Evolutionary conservation across 1,140 invertebrate species (phyloP), one percentile per base, ranked within the genome.

Genomic region (Schlechtendalia chinensis): DNA sequence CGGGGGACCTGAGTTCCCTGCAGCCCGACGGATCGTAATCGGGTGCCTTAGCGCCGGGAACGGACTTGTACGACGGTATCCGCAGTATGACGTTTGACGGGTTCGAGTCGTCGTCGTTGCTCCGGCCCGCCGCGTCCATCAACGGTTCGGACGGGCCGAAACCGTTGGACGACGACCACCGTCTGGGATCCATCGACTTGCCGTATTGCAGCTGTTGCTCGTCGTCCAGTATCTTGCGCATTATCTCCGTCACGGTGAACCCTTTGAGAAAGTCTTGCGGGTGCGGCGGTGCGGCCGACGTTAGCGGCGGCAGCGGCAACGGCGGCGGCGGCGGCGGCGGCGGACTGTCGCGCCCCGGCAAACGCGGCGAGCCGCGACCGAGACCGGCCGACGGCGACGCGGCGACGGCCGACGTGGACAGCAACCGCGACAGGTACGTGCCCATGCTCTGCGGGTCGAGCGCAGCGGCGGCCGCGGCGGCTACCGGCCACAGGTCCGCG

Each of bases 41-140:
- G 85, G 32, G 3, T 56, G 88, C 87, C 77, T 85, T 85, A 65
- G 84, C 85, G 74, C 86, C 86, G 50, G 83, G 82, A 83, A 89
- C 84, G 84, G 93, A 92, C 85, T 93, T 94, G 87, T 93, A 96
- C 90, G 93, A 95, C 89, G 94, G 94, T 92, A 96, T 94, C 88
- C 93, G 94, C 83, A 95, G 89, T 87, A 96, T 95, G 85, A 93
- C 91, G 86, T 88, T 88, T 83, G 88, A 85, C 81, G 88, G 86
- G 16, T 81, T 77, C 16, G 82, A 80, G 11, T 82, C 81, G 19
- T 82, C 63, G 39, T 80, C 53, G 58, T 79, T 63, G 39, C 27
- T 39, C 6, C 75, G 29, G 10, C n/a, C 54, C 5, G 75, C 54
- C 5, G 75, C 29, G 39, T 79, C 75, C 75, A 63, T 72, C 8